Evolutionary conservation across 2,888 invertebrate genomes (phyloP).

Genomic region (Pteria penguin): DNA sequence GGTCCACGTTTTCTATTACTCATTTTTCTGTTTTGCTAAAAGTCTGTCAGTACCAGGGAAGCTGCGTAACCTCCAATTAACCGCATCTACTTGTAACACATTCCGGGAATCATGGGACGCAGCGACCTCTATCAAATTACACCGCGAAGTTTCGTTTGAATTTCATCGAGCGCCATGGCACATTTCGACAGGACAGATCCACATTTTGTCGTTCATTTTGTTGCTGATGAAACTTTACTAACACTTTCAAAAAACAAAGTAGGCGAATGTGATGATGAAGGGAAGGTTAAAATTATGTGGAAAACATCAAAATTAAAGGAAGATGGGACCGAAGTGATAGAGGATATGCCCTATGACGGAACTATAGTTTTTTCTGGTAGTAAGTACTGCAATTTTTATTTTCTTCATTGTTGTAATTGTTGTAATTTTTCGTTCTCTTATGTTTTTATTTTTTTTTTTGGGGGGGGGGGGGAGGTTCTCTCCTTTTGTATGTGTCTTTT

Average conservation of each 20-base stretch:
- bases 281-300: not conserved
- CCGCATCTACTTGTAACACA: not conserved
- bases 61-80: not conserved
- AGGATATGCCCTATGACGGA: slow-evolving; percentile 11
- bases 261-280: not conserved
- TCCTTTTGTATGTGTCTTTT: no score
- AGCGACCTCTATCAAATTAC: not conserved
- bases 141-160: not conserved
- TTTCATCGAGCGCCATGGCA: not conserved
- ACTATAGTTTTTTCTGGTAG: not conserved
- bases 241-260: not conserved
- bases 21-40: not conserved
- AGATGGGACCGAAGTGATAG: not conserved
- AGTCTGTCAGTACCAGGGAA: no score
- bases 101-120: not conserved
- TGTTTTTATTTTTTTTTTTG: no score
- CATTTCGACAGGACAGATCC: not conserved
- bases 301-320: slow-evolving; percentile 8
- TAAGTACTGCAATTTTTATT: not conserved
- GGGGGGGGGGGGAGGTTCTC: no score
- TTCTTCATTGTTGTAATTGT: no score
- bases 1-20: not conserved
- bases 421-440: no score
- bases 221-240: not conserved
- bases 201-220: slow-evolving; percentile 15